Conservation (phyloP, 2,888 invertebrate species). For the Brachypalpus laphriformis region DNA sequence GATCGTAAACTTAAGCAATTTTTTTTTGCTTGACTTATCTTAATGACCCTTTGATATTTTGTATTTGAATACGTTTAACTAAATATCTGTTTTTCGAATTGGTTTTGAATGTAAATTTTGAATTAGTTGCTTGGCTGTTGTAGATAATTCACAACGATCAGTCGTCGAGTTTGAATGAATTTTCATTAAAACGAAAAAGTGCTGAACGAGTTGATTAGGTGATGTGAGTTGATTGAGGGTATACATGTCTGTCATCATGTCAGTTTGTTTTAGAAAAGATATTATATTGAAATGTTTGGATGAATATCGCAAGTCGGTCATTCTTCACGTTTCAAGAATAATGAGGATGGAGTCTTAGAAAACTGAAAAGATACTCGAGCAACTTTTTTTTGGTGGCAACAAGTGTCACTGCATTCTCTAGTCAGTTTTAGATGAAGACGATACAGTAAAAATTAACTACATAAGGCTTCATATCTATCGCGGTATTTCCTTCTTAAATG, state of each 20-base stretch:
- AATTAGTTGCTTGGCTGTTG: slow-evolving; percentile 1
- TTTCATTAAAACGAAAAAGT: neutral
- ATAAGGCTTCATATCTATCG: no score
- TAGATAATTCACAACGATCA: neutral
- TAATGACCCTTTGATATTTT: slow-evolving; percentile 37
- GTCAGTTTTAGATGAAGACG: no score
- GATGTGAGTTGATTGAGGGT: slow-evolving; percentile 11
- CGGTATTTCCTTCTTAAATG: no score
- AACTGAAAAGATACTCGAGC: no score
- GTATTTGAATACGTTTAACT: slow-evolving; percentile 44
- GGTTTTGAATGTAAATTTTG: slow-evolving; percentile 34
- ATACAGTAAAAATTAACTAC: no score
- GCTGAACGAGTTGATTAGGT: slow-evolving; percentile 20
- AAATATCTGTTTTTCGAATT: slow-evolving; percentile 23
- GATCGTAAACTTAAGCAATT: slow-evolving; percentile 32
- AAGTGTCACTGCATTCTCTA: no score
- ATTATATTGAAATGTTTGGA: neutral
- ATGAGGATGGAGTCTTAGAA: no score
- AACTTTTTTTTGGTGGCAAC: no score
- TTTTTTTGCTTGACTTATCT: slow-evolving; percentile 26
- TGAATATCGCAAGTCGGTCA: no score
- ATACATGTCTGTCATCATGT: slow-evolving; percentile 8
- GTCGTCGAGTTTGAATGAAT: slow-evolving; percentile 1
- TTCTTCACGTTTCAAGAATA: no score
- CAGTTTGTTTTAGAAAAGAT: neutral